Percentiles rank a stretch among this genome's conserved stretches.
phyloP scores from a whole-genome alignment of 1,140 invertebrate genomes.

The Pseudachorutes palmiensis region DNA sequence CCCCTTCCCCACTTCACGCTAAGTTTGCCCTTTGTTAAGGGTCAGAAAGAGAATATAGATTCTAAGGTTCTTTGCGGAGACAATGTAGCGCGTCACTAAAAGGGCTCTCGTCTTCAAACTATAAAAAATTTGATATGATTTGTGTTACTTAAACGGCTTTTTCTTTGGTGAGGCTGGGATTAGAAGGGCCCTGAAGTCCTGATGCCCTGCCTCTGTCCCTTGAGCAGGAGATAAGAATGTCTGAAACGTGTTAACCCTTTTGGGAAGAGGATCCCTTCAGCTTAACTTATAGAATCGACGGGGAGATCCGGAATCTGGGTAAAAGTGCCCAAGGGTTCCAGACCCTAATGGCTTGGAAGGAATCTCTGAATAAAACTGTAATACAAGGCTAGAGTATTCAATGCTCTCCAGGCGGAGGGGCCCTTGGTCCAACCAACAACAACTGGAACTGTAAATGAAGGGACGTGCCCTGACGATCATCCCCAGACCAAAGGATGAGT shows the following conservation, averaged over 20 bases:
- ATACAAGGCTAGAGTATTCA: too few relatives aligned
- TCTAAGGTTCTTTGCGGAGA: background rate
- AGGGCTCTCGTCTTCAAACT: background rate
- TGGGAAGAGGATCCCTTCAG: background rate
- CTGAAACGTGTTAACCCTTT: slow-evolving; percentile 7
- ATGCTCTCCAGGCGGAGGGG: too few relatives aligned
- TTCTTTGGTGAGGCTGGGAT: slow-evolving; percentile 17
- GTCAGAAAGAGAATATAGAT: background rate
- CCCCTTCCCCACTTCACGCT: slow-evolving; percentile 1
- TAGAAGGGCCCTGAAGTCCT: background rate
- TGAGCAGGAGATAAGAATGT: slow-evolving; percentile 6
- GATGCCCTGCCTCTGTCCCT: background rate
- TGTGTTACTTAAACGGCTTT: slow-evolving; percentile 31
- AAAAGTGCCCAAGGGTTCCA: background rate
- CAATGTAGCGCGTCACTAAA: slow-evolving; percentile 6
- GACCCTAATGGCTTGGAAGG: background rate
- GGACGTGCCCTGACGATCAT: too few relatives aligned
- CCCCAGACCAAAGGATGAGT: too few relatives aligned
- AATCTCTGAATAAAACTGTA: too few relatives aligned
- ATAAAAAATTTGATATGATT: slow-evolving; percentile 15
- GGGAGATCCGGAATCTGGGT: background rate
- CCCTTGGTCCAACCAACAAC: too few relatives aligned
- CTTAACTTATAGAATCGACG: background rate
- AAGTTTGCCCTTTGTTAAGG: background rate
- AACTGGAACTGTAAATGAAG: too few relatives aligned